These are phyloP conservation scores for Zaprionus taronus DNA, from an alignment of 1,140 invertebrate species.

Conservation along the genomic window DNA sequence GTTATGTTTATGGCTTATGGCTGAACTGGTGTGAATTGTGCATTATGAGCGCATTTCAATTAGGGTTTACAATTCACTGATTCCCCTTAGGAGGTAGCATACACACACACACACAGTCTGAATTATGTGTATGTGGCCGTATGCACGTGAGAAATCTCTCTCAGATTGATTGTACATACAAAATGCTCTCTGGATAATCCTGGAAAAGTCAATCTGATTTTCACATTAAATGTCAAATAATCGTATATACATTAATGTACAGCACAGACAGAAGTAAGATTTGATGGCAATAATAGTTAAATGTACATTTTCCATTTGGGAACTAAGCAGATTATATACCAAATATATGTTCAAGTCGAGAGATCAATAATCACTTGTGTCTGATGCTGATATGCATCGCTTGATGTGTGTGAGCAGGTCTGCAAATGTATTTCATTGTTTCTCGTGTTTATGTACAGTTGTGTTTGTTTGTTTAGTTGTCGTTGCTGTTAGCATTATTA, in stretches of 20 bases:
- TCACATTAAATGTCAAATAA: background rate
- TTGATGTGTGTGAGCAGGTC: background rate
- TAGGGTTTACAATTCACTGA: slow-evolving; percentile 22
- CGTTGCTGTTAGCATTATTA: slow-evolving; percentile 28
- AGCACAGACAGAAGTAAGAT: too few relatives aligned
- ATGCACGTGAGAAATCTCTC: background rate
- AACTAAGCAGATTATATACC: background rate
- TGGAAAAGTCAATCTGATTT: background rate
- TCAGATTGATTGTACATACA: background rate
- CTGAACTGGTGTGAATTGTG: slow-evolving; percentile 20
- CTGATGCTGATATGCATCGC: background rate
- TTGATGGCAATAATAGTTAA: background rate
- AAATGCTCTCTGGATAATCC: background rate
- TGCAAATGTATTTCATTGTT: slow-evolving; percentile 3
- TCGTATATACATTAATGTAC: too few relatives aligned
- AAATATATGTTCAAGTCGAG: background rate
- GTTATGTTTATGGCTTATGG: slow-evolving; percentile 59
- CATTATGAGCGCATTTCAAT: slow-evolving; percentile 38
- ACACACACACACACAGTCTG: too few relatives aligned
- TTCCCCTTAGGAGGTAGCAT: too few relatives aligned
- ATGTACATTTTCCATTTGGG: background rate
- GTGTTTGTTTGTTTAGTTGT: slow-evolving; percentile 1
- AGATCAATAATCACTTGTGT: background rate
- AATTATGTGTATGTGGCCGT: background rate
- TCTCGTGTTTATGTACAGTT: slow-evolving; percentile 19